Base-by-base conservation (phyloP, 2,113 vertebrate genomes). In the Scalopus aquaticus region DNA sequence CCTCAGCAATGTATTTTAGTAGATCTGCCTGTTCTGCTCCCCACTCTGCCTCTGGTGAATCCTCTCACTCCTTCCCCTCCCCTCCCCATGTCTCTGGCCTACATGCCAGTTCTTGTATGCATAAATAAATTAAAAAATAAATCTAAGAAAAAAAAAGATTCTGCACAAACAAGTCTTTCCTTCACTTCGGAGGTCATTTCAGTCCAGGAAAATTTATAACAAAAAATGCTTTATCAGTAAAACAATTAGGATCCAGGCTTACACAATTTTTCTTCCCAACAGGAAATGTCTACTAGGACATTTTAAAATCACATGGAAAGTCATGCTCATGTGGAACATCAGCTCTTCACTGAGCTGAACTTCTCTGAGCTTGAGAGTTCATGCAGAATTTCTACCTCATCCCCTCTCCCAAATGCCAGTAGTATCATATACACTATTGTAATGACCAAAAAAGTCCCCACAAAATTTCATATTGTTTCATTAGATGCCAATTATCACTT, bases 261-360 rank as follows among this genome's bases (percentile, higher is more conserved):
- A 37, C 37, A 44, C 58, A 37, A 46, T 28, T 17, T 72, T 17
- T n/a, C 8, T 10, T 39, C 67, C n/a, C 5, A 49, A 28, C 6
- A 2, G 22, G 16, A 19, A 44, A 49, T 84, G n/a, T 89, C 64
- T 69, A 5, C 69, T 35, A 80, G 51, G 44, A 37, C 65, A 70
- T 67, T 77, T 92, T 72, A 88, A 83, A 83, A 24, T 74, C 46
- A n/a, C n/a, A n/a, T n/a, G n/a, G n/a, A n/a, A n/a, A n/a, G n/a
- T n/a, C n/a, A n/a, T n/a, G n/a, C n/a, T n/a, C n/a, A 28, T 32
- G 32, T 65, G 80, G 39, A 67, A 77, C 60, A 35, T 35, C 9
- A 46, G 13, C 13, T 91, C 54, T 58, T 81, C 64, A 30, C 46
- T 16, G 62, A 67, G 37, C 76, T 62, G 77, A 35, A 11, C n/a